Evolutionary conservation across 2,888 invertebrate species (phyloP), one percentile per base, ranked within the genome.

Genomic region (Neria commutata): DNA sequence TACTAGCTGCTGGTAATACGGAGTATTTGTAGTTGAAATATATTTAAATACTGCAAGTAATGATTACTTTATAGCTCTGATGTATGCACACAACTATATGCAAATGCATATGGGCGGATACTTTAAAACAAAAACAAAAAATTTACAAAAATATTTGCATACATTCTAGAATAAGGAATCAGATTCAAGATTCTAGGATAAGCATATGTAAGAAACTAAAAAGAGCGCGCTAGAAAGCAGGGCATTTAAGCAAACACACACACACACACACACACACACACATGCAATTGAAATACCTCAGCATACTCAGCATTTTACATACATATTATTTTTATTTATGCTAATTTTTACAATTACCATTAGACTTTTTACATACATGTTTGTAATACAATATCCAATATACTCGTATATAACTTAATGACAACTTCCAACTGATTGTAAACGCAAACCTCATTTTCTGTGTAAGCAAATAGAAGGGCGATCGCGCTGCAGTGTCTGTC

Each of bases 281-380:
- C 26, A 29, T 61, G 61, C 16, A 64, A 72, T 64, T 63, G 61
- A 72, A 26, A 67, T 74, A 73, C 73, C 74, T 73, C 73, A 72
- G 58, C 63, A 72, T 61, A 67, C 71, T 71, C 67, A 67, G 67
- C 65, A 63, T 25, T 24, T 25, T 48, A 48, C 16, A 24, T 8
- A 21, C 14, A 23, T 21, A 21, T 25, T 14, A 4, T 5, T 49
- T n/a, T n/a, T n/a, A n/a, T n/a, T n/a, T n/a, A n/a, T n/a, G n/a
- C n/a, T n/a, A n/a, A n/a, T n/a, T n/a, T n/a, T n/a, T n/a, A n/a
- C n/a, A n/a, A n/a, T n/a, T n/a, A n/a, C n/a, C n/a, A n/a, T n/a
- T n/a, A n/a, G n/a, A 49, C 25, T 29, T 49, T 14, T 29, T 25
- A 42, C 5, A 52, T 19, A 54, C 26, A 45, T 45, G 10, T 11